Evolutionary conservation across 2,888 invertebrate species (phyloP).

Genomic region (Clepsis dumicolana): DNA sequence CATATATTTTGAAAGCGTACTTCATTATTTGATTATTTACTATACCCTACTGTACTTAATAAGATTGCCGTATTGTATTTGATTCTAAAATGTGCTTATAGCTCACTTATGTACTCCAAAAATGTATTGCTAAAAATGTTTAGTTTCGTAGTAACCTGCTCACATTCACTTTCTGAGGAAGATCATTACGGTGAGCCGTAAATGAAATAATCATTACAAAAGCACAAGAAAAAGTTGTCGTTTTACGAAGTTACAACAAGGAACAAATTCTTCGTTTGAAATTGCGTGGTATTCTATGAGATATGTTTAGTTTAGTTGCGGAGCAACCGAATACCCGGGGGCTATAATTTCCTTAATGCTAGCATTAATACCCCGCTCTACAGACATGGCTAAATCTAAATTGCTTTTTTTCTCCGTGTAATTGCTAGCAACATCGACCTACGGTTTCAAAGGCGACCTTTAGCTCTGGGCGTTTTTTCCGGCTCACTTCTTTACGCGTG

Average conservation of each 20-base stretch:
- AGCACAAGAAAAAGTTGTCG: background rate
- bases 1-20: too few relatives aligned
- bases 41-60: too few relatives aligned
- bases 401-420: slow-evolving; percentile 58
- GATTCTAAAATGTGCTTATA: too few relatives aligned
- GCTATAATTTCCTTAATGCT: slow-evolving; percentile 15
- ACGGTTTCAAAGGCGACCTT: slow-evolving; percentile 69
- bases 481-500: slow-evolving; percentile 57
- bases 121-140: too few relatives aligned
- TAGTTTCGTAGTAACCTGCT: too few relatives aligned
- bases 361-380: slow-evolving; percentile 13
- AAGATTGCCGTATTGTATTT: too few relatives aligned
- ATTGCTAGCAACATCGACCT: slow-evolving; percentile 53
- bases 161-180: too few relatives aligned
- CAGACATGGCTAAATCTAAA: slow-evolving; percentile 51
- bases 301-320: background rate
- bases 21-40: too few relatives aligned
- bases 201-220: background rate
- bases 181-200: too few relatives aligned
- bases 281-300: background rate
- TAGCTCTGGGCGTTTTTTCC: slow-evolving; percentile 65
- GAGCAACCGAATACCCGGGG: background rate
- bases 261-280: background rate
- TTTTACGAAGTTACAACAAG: background rate
- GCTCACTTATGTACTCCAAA: too few relatives aligned